A percentile compares a stretch with the other conserved stretches of the same genome.
These are phyloP conservation scores for Drosophila flavopinicola DNA, from an alignment of 2,888 invertebrate genomes.

Conservation along the genomic window DNA sequence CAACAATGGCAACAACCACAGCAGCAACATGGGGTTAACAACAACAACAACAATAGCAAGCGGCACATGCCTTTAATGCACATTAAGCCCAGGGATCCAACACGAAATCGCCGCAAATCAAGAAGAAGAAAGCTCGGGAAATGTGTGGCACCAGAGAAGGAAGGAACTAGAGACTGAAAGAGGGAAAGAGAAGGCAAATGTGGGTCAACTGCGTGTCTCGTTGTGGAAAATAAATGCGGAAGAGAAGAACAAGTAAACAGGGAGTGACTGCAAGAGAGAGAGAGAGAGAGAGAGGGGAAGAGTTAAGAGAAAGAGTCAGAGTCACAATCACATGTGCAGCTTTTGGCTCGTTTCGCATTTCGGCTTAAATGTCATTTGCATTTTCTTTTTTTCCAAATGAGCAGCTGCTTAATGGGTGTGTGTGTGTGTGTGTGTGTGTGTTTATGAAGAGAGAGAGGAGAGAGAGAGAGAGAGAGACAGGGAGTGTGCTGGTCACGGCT, in stretches of 20 bases:
- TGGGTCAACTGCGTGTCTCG: conserved; percentile 66
- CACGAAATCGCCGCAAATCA: conserved; percentile 58
- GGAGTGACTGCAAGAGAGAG: background rate
- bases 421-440: conserved; percentile 13
- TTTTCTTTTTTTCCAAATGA: conserved; percentile 56
- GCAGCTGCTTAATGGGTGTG: conserved; percentile 50
- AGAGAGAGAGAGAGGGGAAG: background rate
- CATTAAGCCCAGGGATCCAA: conserved; percentile 43
- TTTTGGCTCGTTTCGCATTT: conserved; percentile 42
- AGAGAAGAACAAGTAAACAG: conserved; percentile 1
- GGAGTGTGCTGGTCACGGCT: conserved; percentile 12
- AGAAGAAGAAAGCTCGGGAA: conserved; percentile 42
- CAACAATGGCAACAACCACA: conserved; percentile 18
- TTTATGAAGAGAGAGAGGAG: background rate
- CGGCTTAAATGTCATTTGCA: conserved; percentile 73
- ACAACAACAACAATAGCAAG: conserved; percentile 27
- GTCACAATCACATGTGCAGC: conserved; percentile 46
- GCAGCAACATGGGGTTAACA: conserved; percentile 2
- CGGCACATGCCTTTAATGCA: conserved; percentile 44
- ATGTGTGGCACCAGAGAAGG: conserved; percentile 16
- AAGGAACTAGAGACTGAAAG: background rate
- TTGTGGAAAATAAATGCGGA: conserved; percentile 45
- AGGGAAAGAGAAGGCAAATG: conserved; percentile 31
- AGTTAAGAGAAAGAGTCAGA: background rate
- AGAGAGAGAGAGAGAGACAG: background rate